A percentile compares a stretch with the other conserved stretches of the same genome.
These are phyloP conservation scores for Lutjanus erythropterus DNA, from an alignment of 2,113 vertebrate genomes.

Conservation along the genomic window DNA sequence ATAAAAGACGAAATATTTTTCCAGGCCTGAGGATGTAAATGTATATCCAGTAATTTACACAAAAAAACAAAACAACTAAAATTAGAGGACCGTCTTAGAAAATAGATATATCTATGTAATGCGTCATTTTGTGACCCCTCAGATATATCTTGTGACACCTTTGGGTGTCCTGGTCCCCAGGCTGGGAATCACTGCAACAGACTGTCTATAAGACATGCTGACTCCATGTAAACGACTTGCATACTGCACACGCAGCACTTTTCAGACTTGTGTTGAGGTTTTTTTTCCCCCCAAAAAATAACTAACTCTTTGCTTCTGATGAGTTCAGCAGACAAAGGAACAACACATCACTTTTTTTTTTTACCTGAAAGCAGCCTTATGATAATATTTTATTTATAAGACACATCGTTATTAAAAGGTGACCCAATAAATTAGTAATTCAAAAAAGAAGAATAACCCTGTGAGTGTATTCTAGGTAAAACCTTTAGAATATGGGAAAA, in stretches of 20 bases:
- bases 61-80: neutral
- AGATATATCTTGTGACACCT: neutral
- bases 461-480: too few relatives aligned
- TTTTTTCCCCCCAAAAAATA: too few relatives aligned
- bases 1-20: neutral
- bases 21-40: neutral
- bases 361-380: neutral
- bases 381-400: neutral
- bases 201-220: slow-evolving; percentile 31
- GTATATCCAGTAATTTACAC: neutral
- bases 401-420: neutral
- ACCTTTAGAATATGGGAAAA: too few relatives aligned
- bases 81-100: neutral
- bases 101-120: neutral
- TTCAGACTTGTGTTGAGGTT: slow-evolving; percentile 25
- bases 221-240: slow-evolving; percentile 15
- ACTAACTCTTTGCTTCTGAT: neutral
- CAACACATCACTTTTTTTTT: neutral
- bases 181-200: neutral
- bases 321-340: slow-evolving; percentile 5
- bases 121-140: slow-evolving; percentile 2
- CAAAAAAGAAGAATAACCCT: too few relatives aligned
- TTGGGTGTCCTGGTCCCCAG: neutral
- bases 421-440: neutral
- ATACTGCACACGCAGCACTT: slow-evolving; percentile 15